These are phyloP conservation scores for Podarcis siculus DNA, from an alignment of 2,797 vertebrate species.

Conservation along the genomic window DNA sequence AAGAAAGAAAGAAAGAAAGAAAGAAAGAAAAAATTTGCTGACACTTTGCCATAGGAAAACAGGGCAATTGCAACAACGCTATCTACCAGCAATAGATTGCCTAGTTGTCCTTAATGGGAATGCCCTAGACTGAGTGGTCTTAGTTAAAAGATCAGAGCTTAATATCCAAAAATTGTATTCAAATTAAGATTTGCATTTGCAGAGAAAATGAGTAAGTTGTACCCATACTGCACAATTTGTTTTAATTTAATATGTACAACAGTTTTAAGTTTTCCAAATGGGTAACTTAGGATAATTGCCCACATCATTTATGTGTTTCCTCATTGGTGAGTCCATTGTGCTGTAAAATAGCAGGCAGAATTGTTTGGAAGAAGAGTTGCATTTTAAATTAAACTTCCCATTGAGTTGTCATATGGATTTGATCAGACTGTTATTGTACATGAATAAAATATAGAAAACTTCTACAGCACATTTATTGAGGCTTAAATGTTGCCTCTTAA, in stretches of 20 bases:
- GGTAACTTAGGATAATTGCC: conserved; percentile 42
- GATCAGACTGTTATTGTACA: conserved; percentile 21
- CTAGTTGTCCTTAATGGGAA: neutral
- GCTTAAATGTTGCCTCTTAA: neutral
- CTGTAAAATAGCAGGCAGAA: conserved; percentile 21
- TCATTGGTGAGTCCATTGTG: neutral
- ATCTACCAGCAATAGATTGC: neutral
- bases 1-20: too few species aligned
- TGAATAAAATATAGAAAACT: conserved; percentile 22
- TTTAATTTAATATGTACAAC: conserved; percentile 55
- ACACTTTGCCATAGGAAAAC: neutral
- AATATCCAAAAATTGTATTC: neutral
- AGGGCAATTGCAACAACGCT: neutral
- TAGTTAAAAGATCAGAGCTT: neutral
- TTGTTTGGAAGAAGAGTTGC: neutral
- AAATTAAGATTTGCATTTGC: conserved; percentile 51
- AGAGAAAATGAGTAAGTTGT: conserved; percentile 48
- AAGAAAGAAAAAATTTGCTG: neutral
- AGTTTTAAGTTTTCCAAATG: conserved; percentile 31
- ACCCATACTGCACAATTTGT: conserved; percentile 10
- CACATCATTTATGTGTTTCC: neutral
- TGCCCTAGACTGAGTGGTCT: neutral
- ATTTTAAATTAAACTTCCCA: conserved; percentile 47
- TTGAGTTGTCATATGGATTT: conserved; percentile 45
- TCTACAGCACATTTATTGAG: conserved; percentile 47